Conservation (phyloP, 2,797 vertebrate genomes). For the Acridotheres tristis region DNA sequence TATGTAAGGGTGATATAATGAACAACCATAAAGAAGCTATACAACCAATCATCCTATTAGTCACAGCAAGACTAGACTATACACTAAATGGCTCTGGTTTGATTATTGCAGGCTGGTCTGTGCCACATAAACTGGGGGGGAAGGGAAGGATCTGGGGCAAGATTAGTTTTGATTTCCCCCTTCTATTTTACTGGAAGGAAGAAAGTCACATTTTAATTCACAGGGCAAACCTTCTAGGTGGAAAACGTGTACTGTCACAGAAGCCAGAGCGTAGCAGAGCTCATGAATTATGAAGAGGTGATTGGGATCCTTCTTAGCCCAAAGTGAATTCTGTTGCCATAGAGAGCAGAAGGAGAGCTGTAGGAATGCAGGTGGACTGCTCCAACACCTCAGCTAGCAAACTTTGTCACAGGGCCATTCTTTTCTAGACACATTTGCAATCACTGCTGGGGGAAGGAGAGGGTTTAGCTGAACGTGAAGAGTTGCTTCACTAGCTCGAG, state of each 20-base stretch:
- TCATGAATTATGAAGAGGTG: background rate
- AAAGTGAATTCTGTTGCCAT: background rate
- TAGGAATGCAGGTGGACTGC: background rate
- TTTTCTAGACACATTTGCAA: background rate
- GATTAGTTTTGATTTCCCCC: constrained; percentile 21
- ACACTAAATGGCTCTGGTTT: constrained; percentile 76
- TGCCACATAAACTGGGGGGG: constrained; percentile 45
- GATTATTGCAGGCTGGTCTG: constrained; percentile 67
- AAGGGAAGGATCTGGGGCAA: background rate
- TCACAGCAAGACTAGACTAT: constrained; percentile 77
- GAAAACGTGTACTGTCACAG: background rate
- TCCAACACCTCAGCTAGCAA: background rate
- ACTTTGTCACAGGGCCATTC: background rate
- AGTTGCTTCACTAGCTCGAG: background rate
- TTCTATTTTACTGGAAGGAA: background rate
- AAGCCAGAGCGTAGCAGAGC: background rate
- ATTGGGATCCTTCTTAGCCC: background rate
- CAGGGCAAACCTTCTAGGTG: background rate
- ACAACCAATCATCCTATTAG: constrained; percentile 86
- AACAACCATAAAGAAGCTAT: constrained; percentile 82
- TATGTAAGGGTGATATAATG: constrained; percentile 84
- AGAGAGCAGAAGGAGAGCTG: background rate
- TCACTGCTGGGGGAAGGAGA: background rate
- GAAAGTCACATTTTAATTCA: background rate
- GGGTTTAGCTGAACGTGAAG: background rate